Base-by-base conservation (phyloP, 2,113 vertebrate species). In the Poeciliopsis occidentalis region DNA sequence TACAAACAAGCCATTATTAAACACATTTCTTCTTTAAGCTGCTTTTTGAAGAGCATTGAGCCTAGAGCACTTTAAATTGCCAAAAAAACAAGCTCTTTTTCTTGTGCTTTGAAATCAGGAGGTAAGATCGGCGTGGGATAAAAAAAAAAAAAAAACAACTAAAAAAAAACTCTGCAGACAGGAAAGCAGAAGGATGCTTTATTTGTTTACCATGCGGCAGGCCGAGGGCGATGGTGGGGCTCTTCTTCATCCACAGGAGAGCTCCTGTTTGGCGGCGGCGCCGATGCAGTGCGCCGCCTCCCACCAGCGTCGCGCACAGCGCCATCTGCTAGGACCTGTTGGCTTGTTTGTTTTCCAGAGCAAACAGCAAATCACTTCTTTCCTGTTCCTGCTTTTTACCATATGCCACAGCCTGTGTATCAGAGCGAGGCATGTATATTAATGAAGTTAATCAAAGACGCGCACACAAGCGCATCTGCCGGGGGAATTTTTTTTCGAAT, bases 251-350 rank as follows among this genome's bases (percentile, higher is more conserved):
- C 90, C 89, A 86, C 91, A 88, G 86, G 91, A 92, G 88, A 93
- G 85, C 92, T 84, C 87, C 81, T 73, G 85, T 82, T 89, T 83
- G 72, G 90, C 91, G 81, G 89, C 90, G 31, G 85, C 71, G 91
- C 94, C 82, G 80, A 84, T 75, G 88, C 90, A 79, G 86, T 87
- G 79, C 87, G 63, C 86, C 89, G 89, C 92, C 85, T 95, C 96
- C 96, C 95, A 95, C 95, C 95, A 95, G 95, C 95, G 93, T 71
- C 67, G 76, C 79, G 80, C 95, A 94, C 93, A 90, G 94, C 94
- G 89, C 97, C 97, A 98, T 99, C 97, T 99, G 97, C 95, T 95
- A 95, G 94, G 96, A 98, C 97, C 96, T 97, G 97, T 98, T 98
- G 96, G 95, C 95, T 94, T 98, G 95, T 98, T 98, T 98, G 96